Base-by-base conservation (phyloP, 2,888 invertebrate species). In the Lithophane leautieri region DNA sequence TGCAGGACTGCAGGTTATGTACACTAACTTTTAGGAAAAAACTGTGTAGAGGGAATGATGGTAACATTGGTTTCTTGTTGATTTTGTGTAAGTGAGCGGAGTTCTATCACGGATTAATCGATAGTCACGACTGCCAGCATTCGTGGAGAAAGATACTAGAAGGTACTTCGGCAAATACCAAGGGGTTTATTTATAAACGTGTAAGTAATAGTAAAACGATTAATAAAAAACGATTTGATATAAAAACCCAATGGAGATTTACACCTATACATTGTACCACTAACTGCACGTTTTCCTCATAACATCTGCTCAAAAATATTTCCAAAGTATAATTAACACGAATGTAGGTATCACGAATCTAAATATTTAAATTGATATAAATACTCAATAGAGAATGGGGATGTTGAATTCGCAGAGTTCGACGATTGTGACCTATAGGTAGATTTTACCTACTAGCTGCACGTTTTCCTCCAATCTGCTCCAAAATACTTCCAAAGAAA, bases 41-140 rank as follows among this genome's bases (percentile, higher is more conserved):
- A 42, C 42, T 75, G 50, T 47, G 16, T 44, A 14, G 22, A 70
- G 69, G n/a, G n/a, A n/a, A n/a, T 72, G 70, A 54, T 75, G 54
- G 22, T 47, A 56, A 42, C n/a, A 61, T 56, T 44, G 16, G 50
- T 42, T 70, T 19, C 58, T 62, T 65, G 40, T 70, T 71, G 19
- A 67, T 73, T 68, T 82, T 77, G 44, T n/a, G 56, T 58, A 50
- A 58, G 66, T 58, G 61, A 68, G 14, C 12, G 66, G 25, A 52
- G 34, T 58, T 70, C n/a, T 9, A 70, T 58, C 61, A 81, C 69
- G 72, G 69, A 42, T 61, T 70, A 50, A 56, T 70, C 50, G 40
- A 68, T 16, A 40, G 44, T 77, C 70, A 72, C 70, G 78, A 34
- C 22, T 16, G 65, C 44, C 25, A 70, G 19, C n/a, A 40, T 40